A percentile compares a stretch with the other conserved stretches of the same genome.
These are phyloP conservation scores for Podilymbus podiceps DNA, from an alignment of 2,113 vertebrate genomes.

Conservation along the genomic window DNA sequence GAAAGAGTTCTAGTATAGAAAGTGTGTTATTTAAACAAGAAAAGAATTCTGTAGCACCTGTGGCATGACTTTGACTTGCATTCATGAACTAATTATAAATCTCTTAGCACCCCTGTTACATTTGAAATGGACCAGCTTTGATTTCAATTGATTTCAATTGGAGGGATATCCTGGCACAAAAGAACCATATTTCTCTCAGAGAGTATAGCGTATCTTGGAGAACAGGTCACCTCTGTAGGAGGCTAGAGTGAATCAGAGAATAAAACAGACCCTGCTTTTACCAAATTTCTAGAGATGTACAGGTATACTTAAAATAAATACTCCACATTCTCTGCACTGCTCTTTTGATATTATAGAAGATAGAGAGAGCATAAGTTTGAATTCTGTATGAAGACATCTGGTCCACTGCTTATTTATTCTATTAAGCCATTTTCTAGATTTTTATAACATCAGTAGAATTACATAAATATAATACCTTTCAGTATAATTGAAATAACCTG, in stretches of 20 bases:
- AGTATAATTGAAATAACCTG: not conserved
- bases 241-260: not conserved
- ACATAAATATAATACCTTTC: not conserved
- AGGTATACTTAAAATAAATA: not conserved
- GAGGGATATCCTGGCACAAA: not conserved
- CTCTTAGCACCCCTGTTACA: not conserved
- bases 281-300: not conserved
- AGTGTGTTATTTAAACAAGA: not conserved
- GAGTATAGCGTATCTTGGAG: fast-evolving
- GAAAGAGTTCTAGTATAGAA: not conserved
- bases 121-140: not conserved
- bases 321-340: not conserved
- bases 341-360: not conserved
- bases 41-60: not conserved
- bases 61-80: not conserved
- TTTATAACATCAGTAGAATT: not conserved
- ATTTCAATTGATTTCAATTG: not conserved
- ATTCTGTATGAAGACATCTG: not conserved
- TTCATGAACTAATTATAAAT: not conserved
- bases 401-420: not conserved
- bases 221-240: not conserved
- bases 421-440: not conserved
- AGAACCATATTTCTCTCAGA: not conserved
- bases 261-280: not conserved
- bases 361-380: not conserved